Base-by-base conservation (phyloP, 2,797 vertebrate species). In the Harpagifer antarcticus region DNA sequence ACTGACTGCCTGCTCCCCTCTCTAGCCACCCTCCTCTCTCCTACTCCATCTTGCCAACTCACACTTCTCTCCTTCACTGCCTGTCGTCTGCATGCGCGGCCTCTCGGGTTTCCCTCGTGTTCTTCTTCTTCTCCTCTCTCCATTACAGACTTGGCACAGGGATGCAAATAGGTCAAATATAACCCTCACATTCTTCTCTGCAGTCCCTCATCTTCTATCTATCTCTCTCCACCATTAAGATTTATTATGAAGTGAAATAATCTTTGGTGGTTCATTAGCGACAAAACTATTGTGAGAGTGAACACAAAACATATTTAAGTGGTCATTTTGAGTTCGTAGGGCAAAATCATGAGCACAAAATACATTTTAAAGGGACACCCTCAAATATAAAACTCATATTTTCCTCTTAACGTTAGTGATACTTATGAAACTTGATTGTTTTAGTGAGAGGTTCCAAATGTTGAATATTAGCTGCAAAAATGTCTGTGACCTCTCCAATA, bases 121-220 rank as follows among this genome's bases (percentile, higher is more conserved):
- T 84, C 75, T 63, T 71, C 85, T 77, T 48, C 71, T 55, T n/a
- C 33, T 23, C 42, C 76, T 77, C 86, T 84, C 86, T 86, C 82
- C 74, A 56, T 88, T 86, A 82, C 84, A 90, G 84, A 74, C 68
- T 82, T 93, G 90, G 91, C 89, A 74, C 74, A 5, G 57, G 50
- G 82, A 85, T 52, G 55, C 81, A 84, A 82, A 79, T 71, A 84
- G 91, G 86, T 94, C 90, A 92, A 86, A 92, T 92, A 90, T 87
- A 90, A 89, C 91, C 78, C 83, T 74, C 53, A 37, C 86, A 86
- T 91, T 91, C 88, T 89, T 87, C 75, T 56, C 62, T 37, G 74
- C 75, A 62, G 81, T 64, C 83, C 58, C 84, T 86, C 80, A 85
- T 81, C 85, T 84, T 79, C 72, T 69, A 74, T 73, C 68, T 31